phyloP scores from a whole-genome alignment of 2,113 vertebrate genomes.

The Rattus rattus region DNA sequence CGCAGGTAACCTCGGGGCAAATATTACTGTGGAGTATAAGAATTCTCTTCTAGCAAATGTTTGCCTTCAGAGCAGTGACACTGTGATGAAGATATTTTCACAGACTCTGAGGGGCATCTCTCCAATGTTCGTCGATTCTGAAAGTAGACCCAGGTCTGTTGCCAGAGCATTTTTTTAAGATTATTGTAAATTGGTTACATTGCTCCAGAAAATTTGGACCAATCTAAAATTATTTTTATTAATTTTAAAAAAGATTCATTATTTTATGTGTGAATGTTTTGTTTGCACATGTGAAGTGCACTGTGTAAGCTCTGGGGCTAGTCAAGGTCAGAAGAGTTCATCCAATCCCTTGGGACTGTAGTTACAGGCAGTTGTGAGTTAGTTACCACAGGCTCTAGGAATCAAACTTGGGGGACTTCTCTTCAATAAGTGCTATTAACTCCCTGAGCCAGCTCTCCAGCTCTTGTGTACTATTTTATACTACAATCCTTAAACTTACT shows the following conservation, averaged over 20 bases:
- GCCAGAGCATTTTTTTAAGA: conserved; percentile 48
- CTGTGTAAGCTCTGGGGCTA: not conserved
- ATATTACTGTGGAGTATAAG: not conserved
- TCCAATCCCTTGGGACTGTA: not conserved
- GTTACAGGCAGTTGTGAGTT: not conserved
- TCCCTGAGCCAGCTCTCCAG: not conserved
- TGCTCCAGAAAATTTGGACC: not conserved
- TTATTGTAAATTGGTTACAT: conserved; percentile 51
- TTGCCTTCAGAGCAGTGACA: conserved; percentile 12
- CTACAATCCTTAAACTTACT: conserved; percentile 45
- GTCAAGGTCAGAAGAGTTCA: not conserved
- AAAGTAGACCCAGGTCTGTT: conserved; percentile 28
- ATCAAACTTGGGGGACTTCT: not conserved
- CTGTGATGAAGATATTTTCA: conserved; percentile 18
- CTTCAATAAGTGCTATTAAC: not conserved
- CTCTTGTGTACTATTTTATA: conserved; percentile 12
- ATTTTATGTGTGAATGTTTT: not conserved
- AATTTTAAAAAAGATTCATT: not conserved
- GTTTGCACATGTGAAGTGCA: not conserved
- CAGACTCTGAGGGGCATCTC: conserved; percentile 32
- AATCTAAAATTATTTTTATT: not conserved
- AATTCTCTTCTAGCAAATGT: conserved; percentile 31
- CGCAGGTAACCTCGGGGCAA: not conserved
- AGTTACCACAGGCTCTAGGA: not conserved
- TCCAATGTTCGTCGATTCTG: conserved; percentile 52